Conservation (phyloP, 1,140 invertebrate species). For the Telenomus remus region DNA sequence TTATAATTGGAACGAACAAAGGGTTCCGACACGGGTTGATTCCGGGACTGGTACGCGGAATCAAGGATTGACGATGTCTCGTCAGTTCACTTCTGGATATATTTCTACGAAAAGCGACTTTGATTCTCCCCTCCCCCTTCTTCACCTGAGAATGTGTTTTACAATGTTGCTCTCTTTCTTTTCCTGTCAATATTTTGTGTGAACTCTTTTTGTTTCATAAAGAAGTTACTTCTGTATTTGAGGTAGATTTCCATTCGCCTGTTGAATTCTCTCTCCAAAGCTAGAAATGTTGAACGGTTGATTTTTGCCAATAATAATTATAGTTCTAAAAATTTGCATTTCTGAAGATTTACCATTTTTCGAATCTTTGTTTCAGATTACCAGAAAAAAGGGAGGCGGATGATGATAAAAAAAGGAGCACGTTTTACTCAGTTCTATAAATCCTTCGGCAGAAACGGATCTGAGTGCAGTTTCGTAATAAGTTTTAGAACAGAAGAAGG, state of each 20-base stretch:
- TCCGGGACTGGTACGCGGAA: conserved; percentile 7
- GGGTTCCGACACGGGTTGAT: conserved; percentile 17
- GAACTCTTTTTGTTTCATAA: too few relatives aligned
- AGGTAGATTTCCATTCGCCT: too few relatives aligned
- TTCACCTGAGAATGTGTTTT: too few relatives aligned
- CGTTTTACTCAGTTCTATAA: conserved; percentile 11
- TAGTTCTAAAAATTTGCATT: background rate
- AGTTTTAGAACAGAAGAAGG: conserved; percentile 33
- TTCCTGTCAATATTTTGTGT: too few relatives aligned
- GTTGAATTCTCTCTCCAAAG: too few relatives aligned
- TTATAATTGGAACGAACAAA: conserved; percentile 33
- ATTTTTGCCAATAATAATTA: too few relatives aligned
- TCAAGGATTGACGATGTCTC: background rate
- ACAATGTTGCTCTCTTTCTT: too few relatives aligned
- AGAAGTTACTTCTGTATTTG: too few relatives aligned
- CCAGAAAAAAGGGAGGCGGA: background rate
- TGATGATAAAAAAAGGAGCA: background rate
- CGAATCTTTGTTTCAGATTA: conserved; percentile 1
- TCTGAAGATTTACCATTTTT: background rate
- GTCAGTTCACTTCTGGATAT: background rate
- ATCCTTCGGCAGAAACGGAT: conserved; percentile 15
- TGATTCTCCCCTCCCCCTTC: too few relatives aligned
- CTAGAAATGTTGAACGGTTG: too few relatives aligned
- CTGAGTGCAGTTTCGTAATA: conserved; percentile 35
- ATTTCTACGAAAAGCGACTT: background rate